Evolutionary conservation across 2,113 vertebrate species (phyloP), one percentile per base, ranked within the genome.

Genomic region (Opisthocomus hoazin): DNA sequence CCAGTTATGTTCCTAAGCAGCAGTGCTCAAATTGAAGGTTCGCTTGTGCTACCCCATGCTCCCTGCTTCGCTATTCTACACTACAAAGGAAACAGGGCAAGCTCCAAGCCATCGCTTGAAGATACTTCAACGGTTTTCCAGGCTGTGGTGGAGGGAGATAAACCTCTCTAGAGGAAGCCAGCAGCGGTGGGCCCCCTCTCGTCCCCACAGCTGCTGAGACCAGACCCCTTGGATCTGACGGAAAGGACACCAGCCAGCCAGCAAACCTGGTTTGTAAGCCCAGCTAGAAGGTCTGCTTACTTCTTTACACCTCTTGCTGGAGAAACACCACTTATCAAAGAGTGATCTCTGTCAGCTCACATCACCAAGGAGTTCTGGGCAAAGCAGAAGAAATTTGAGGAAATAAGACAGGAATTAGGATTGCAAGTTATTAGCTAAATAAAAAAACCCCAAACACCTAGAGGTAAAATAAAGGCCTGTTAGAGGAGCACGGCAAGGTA

Each of bases 231-330:
- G 66, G 85, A 22, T 10, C 29, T 21, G 71, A 29, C 23, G 77
- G 39, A 29, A 32, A 57, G 4, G 45, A 32, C 60, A 50, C 4
- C 46, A 82, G 36, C 0, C 23, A 78, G 63, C 10, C 50, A 41
- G 76, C 41, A 64, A 76, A 24, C 15, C 6, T 17, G 26, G 15
- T 26, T 5, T 19, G 23, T 48, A 21, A 51, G 18, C 36, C 56
- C 53, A 36, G 20, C n/a, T 75, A 5, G 2, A 29, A 30, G 51
- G n/a, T 1, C 0, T 8, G 24, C 39, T 36, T 6, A 3, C 20
- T 43, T 27, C 63, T 76, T 51, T 53, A 30, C 5, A 41, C 6
- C 30, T 57, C 69, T 30, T 65, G 36, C 57, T 54, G 57, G 41
- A 77, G 57, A 57, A 51, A 24, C 53, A 56, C 7, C 64, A 41